phyloP scores from a whole-genome alignment of 2,888 invertebrate species.

The Octonoba sinensis region DNA sequence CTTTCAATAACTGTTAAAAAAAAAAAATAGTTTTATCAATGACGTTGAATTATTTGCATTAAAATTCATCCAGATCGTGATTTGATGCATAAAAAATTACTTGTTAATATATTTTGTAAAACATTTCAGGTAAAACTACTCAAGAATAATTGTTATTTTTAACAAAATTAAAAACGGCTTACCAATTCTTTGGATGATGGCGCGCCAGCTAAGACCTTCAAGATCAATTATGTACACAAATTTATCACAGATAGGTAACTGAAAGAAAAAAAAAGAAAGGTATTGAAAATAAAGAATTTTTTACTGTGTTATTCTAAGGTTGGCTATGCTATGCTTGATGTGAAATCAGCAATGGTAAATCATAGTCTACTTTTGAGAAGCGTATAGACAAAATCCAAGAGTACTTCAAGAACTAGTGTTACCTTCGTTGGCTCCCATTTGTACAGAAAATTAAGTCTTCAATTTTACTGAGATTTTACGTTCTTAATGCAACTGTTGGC shows the following conservation, averaged over 20 bases:
- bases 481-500: no score
- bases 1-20: conserved; percentile 26
- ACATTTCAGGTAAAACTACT: neutral
- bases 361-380: no score
- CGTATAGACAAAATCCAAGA: no score
- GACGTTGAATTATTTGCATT: no score
- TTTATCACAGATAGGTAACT: conserved; percentile 31
- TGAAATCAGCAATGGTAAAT: no score
- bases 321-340: no score
- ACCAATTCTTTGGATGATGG: conserved; percentile 44
- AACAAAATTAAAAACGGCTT: neutral
- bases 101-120: neutral
- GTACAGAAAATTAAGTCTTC: no score
- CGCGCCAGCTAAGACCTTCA: conserved; percentile 37
- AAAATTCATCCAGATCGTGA: neutral
- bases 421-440: no score
- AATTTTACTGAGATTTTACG: no score
- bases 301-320: no score
- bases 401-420: no score
- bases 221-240: conserved; percentile 55
- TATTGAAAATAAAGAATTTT: neutral
- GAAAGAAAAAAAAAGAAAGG: neutral
- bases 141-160: neutral
- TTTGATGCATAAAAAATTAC: neutral
- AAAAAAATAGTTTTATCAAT: neutral